These are phyloP conservation scores for Magallana nippona DNA, from an alignment of 2,888 invertebrate genomes.

Conservation along the genomic window DNA sequence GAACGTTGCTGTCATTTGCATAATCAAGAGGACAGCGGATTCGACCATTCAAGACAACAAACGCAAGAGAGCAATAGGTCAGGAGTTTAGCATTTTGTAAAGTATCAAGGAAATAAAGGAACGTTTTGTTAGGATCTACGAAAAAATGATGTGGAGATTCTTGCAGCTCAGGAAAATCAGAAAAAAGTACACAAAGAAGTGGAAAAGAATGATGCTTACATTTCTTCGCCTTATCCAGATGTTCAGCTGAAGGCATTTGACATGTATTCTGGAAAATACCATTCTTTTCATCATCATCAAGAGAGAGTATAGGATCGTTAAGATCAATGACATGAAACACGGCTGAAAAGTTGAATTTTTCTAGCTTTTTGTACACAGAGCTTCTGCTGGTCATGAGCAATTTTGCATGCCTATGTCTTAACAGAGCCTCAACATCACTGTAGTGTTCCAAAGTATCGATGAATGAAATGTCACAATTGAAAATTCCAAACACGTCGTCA, in stretches of 20 bases:
- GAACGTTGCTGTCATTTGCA: neutral
- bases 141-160: neutral
- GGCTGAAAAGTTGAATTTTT: neutral
- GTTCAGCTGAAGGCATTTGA: neutral
- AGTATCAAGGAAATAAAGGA: neutral
- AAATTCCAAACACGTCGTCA: neutral
- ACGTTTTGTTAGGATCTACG: neutral
- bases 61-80: neutral
- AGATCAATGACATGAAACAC: neutral
- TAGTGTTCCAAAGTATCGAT: neutral
- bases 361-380: neutral
- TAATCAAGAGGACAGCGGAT: neutral
- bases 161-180: neutral
- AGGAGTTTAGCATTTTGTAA: neutral
- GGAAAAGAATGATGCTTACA: neutral
- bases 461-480: neutral
- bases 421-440: neutral
- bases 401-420: neutral
- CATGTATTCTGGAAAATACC: neutral
- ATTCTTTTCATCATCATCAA: neutral
- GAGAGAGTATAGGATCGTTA: neutral
- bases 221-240: neutral
- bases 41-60: neutral
- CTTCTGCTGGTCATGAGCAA: neutral
- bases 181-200: neutral